Evolutionary conservation across 2,113 vertebrate species (phyloP), one percentile per base, ranked within the genome.

Genomic region (Rostratula benghalensis): DNA sequence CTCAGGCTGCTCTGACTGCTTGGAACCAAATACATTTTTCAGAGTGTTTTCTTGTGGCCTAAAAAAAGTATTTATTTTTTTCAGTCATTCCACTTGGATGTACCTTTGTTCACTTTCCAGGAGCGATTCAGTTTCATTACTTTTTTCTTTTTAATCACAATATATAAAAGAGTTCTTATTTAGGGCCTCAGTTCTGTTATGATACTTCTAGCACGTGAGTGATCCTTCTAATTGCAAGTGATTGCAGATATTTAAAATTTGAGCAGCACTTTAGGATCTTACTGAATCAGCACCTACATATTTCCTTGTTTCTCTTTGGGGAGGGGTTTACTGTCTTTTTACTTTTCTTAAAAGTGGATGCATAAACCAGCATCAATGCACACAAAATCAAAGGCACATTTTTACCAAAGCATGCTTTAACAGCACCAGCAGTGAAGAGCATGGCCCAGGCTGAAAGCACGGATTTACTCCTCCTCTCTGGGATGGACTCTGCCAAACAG

Each of bases 31-130:
- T 28, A 80, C 59, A 77, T 95, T 83, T 69, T 74, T 83, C 63
- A 76, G 57, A 82, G 41, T 8, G 18, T 65, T 88, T 92, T 73
- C 89, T 81, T 80, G 67, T 86, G 60, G 48, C 56, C 35, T 86
- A 41, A 88, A 17, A 65, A 65, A 95, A 2, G 4, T 69, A 83
- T 94, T 96, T 85, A 46, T 87, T 94, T 94, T 85, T 70, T 70
- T 45, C 87, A 85, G 37, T 45, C 41, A 27, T 96, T 93, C 57
- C 73, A 53, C 57, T 89, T 37, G 11, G 51, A 69, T 68, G 65
- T 20, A 84, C 61, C 77, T 81, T 76, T 94, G 25, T 85, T 88
- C 45, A 24, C 50, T 89, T 93, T 94, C 68, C 61, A 95, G 77
- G 22, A 67, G 7, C 0, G 0, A 41, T 37, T 83, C 53, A 3